Conservation (phyloP, 2,888 invertebrate genomes). For the Aphodius sticticus region DNA sequence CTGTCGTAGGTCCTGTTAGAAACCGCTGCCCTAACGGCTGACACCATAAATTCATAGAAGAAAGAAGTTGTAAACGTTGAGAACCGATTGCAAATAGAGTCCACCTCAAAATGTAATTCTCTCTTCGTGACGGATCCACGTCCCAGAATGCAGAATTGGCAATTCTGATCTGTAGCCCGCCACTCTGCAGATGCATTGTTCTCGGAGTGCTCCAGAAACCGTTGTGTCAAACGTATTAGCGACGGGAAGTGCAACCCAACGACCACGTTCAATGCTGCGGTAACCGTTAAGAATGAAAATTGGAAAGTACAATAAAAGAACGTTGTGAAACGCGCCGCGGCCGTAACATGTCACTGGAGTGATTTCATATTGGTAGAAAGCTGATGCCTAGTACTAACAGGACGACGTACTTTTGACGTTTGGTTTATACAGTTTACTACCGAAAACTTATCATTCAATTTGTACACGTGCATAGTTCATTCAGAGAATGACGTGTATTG, state of each 20-base stretch:
- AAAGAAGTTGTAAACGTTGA: not conserved
- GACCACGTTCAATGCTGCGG: conserved; percentile 4
- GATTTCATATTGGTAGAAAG: conserved; percentile 19
- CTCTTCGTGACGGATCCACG: not conserved
- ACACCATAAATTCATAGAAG: not conserved
- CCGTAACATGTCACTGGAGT: conserved; percentile 18
- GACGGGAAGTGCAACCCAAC: not conserved
- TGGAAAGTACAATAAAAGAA: conserved; percentile 23
- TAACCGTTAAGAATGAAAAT: conserved; percentile 14
- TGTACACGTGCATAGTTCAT: not conserved
- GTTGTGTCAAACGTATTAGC: conserved; percentile 4
- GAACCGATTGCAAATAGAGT: not conserved
- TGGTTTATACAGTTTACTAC: not conserved
- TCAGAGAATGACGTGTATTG: not conserved
- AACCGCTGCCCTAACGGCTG: not conserved
- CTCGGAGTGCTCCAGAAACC: conserved; percentile 4
- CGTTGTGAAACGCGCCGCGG: conserved; percentile 17
- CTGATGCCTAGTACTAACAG: not conserved
- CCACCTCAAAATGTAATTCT: not conserved
- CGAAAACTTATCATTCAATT: not conserved
- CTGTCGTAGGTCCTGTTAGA: not conserved
- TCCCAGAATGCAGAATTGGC: conserved; percentile 4
- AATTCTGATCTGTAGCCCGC: not conserved
- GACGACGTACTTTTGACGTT: conserved; percentile 4
- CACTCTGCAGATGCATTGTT: conserved; percentile 4